Percentiles rank a stretch among this genome's conserved stretches.
These are phyloP conservation scores for Microcebus ravelobensis DNA, from an alignment of 2,113 vertebrate species.

Conservation along the genomic window DNA sequence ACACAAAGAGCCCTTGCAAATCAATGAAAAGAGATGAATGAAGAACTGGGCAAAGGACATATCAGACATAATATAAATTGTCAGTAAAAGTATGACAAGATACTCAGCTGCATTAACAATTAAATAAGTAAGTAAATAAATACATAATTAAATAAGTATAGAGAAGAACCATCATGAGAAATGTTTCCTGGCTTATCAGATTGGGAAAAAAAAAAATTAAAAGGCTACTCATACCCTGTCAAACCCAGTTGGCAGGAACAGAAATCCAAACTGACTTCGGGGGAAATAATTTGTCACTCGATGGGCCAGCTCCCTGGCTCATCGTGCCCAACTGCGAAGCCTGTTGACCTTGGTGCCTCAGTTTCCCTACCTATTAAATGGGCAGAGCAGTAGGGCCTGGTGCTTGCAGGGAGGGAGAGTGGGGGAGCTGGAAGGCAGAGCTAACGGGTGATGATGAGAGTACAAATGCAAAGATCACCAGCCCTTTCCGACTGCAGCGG, in stretches of 20 bases:
- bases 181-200: not conserved
- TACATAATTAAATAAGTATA: not conserved
- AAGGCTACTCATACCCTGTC: not conserved
- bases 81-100: not conserved
- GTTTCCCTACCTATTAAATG: not conserved
- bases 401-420: not conserved
- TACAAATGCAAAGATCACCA: not conserved
- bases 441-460: not conserved
- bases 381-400: not conserved
- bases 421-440: not conserved
- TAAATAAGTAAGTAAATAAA: not conserved
- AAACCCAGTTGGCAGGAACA: not conserved
- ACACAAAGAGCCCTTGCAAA: not conserved
- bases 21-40: not conserved
- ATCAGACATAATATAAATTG: not conserved
- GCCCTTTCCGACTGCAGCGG: not conserved
- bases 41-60: not conserved
- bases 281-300: not conserved
- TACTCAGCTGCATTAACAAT: not conserved
- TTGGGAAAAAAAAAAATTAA: not conserved
- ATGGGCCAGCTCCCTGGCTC: not conserved
- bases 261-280: not conserved
- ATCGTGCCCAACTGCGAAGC: accelerated
- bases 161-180: not conserved
- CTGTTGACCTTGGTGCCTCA: not conserved